These are phyloP conservation scores for Hypocryptadius cinnamomeus DNA, from an alignment of 2,113 vertebrate genomes.

Conservation along the genomic window DNA sequence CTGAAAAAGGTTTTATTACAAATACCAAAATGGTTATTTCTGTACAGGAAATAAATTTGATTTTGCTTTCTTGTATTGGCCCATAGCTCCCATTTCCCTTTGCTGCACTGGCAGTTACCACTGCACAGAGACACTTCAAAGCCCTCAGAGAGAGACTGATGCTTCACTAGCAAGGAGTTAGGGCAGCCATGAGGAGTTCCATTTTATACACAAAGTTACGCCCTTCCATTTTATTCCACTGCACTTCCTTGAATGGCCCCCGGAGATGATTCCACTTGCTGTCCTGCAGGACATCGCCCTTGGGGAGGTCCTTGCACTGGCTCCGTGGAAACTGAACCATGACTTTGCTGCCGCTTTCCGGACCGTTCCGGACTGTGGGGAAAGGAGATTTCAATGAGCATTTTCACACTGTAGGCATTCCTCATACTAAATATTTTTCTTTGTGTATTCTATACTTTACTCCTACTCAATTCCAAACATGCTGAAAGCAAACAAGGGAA, in stretches of 20 bases:
- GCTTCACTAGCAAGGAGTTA: constrained; percentile 78
- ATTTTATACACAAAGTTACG: constrained; percentile 98
- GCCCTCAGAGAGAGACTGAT: background rate
- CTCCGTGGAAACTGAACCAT: constrained; percentile 92
- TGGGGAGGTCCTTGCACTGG: constrained; percentile 89
- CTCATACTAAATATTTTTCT: background rate
- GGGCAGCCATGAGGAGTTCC: constrained; percentile 95
- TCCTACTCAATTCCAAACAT: background rate
- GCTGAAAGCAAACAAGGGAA: background rate
- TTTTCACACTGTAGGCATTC: background rate
- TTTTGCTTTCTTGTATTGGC: background rate
- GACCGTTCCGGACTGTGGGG: constrained; percentile 86
- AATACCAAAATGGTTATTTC: background rate
- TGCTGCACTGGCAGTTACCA: background rate
- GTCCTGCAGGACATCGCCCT: constrained; percentile 89
- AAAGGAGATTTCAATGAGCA: background rate
- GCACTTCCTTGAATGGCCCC: constrained; percentile 87
- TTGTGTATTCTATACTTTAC: background rate
- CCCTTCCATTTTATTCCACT: constrained; percentile 97
- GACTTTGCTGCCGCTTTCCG: constrained; percentile 92
- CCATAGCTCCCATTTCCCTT: background rate
- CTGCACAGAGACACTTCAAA: background rate
- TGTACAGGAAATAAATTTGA: background rate
- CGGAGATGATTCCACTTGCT: constrained; percentile 91
- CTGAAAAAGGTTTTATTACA: background rate